Base-by-base conservation (phyloP, 2,113 vertebrate species). In the Smithornis capensis region DNA sequence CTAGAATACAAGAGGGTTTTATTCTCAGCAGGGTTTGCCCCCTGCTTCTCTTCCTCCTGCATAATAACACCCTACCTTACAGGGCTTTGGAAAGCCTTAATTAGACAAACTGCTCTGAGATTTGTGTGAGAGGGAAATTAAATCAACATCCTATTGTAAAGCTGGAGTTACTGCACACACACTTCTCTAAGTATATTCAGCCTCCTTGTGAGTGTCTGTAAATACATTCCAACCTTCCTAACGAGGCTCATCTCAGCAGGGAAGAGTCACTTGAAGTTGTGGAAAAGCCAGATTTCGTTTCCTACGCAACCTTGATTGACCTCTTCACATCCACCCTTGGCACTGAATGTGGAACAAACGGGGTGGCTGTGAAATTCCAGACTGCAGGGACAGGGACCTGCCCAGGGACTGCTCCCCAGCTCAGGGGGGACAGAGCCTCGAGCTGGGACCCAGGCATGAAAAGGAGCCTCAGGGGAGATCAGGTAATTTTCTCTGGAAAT, bases 31-130 rank as follows among this genome's bases (percentile, higher is more conserved):
- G 90, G 49, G 29, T 89, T 83, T 94, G 83, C 35, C 55, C 33
- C 64, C 55, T 88, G 83, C 90, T 88, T 94, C 64, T 80, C 67
- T 74, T 90, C 83, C 69, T 92, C 70, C 65, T 82, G 87, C 57
- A 60, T 82, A 93, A 83, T 44, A 89, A 84, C 52, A 91, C 38
- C 38, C 47, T 82, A 78, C 83, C 87, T 95, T 76, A 28, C 29
- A 78, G 28, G 35, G 87, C 44, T 82, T 81, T 57, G 53, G 67
- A 95, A 95, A 90, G 87, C 38, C 81, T 95, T 92, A 87, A 94
- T 92, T 89, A 95, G 90, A 94, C 65, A 90, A 95, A 87, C 50
- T 87, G 57, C 78, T 92, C 60, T 37, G 70, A 95, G 81, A 95
- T 91, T 76, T 63, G 53, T 83, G 57, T 45, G 87, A 92, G 81